phyloP scores from a whole-genome alignment of 2,113 vertebrate species.

The Ceratotherium simum region DNA sequence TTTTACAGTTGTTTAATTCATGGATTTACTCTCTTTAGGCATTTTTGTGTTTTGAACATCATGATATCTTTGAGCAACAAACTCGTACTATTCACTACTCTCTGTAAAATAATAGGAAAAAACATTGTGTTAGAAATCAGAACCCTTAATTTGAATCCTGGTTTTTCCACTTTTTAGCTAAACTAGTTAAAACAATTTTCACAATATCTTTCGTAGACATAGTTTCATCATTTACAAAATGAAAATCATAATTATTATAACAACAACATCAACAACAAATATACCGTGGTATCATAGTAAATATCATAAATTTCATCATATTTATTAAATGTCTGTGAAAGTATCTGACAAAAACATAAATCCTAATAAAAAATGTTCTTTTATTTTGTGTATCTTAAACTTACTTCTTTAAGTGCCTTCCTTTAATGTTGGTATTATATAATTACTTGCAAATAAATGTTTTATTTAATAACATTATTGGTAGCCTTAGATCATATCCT shows the following conservation, averaged over 20 bases:
- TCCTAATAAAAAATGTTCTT: neutral
- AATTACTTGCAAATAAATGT: neutral
- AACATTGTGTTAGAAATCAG: neutral
- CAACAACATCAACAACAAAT: neutral
- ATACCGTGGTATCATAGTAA: neutral
- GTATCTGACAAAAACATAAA: neutral
- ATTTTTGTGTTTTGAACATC: neutral
- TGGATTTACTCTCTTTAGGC: neutral
- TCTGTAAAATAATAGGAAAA: constrained; percentile 12
- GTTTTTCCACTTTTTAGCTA: neutral
- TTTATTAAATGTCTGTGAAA: neutral
- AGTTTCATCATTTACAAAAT: neutral
- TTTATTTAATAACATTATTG: neutral
- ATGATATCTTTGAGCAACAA: neutral
- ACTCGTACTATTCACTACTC: neutral
- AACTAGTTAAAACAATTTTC: neutral
- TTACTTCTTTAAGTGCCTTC: neutral
- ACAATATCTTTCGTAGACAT: neutral
- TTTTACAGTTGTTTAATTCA: neutral
- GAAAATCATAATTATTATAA: neutral
- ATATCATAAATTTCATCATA: too few relatives aligned
- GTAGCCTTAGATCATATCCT: neutral
- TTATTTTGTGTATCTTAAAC: neutral
- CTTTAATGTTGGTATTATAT: neutral
- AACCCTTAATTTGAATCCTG: neutral